Evolutionary conservation across 2,888 invertebrate genomes (phyloP).

Genomic region (Rhagonycha lutea): DNA sequence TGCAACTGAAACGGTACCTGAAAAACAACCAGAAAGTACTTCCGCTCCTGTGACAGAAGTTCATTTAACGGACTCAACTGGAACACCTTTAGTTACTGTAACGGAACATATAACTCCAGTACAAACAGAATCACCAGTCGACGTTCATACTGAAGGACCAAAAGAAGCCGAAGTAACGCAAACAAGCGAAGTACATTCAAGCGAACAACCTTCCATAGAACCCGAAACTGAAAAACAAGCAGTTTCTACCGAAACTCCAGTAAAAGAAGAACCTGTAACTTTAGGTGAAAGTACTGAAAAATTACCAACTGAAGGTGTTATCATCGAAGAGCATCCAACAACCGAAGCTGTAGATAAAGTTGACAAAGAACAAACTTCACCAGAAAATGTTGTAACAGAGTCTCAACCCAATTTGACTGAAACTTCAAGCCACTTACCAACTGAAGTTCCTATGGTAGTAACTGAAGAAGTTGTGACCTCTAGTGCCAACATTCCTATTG

Average conservation of each 20-base stretch:
- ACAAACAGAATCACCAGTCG: background rate
- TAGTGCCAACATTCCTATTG: background rate
- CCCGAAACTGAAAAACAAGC: conserved; percentile 16
- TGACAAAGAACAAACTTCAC: background rate
- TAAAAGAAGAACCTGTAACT: background rate
- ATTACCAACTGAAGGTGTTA: background rate
- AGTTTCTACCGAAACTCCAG: conserved; percentile 21
- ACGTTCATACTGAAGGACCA: conserved; percentile 2
- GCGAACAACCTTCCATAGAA: conserved; percentile 6
- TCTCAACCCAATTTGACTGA: background rate
- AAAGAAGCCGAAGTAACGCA: background rate
- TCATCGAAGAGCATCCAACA: background rate
- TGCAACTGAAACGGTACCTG: background rate
- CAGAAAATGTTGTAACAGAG: background rate
- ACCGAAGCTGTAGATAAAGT: background rate
- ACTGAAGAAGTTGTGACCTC: background rate
- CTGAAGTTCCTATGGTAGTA: background rate
- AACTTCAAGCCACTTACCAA: background rate
- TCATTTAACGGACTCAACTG: background rate
- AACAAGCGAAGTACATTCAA: background rate
- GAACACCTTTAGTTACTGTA: background rate
- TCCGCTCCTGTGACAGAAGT: background rate
- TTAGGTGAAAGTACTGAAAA: conserved; percentile 1
- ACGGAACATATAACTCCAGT: background rate
- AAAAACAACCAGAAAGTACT: background rate